These are phyloP conservation scores for Proctacanthus coquilletti DNA, from an alignment of 1,140 invertebrate genomes.

Conservation along the genomic window DNA sequence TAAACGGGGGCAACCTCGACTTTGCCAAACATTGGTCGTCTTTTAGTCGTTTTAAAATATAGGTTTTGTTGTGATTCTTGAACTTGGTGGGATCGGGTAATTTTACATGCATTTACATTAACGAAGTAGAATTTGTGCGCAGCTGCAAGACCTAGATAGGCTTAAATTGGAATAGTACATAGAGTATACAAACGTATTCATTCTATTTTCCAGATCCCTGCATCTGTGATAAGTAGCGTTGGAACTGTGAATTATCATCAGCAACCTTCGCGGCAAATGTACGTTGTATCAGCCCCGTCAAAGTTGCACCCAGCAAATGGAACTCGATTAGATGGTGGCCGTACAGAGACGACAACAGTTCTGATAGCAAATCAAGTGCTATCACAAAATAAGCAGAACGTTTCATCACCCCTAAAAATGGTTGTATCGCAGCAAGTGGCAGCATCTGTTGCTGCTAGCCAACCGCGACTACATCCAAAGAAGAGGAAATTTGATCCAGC, in stretches of 20 bases:
- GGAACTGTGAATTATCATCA: conserved; percentile 33
- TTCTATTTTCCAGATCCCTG: conserved; percentile 31
- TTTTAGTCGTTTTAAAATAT: no score
- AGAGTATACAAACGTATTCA: no score
- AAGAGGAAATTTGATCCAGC: conserved; percentile 77
- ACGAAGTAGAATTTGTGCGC: no score
- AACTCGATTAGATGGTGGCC: no score
- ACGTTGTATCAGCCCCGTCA: conserved; percentile 3
- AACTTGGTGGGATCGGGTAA: no score
- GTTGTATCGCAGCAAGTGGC: background rate
- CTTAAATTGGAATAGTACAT: no score
- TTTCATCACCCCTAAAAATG: conserved; percentile 8
- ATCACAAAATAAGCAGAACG: no score
- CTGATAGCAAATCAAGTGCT: conserved; percentile 23
- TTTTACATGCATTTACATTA: no score
- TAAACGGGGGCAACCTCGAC: no score
- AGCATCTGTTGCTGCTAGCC: background rate
- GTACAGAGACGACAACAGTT: conserved; percentile 16
- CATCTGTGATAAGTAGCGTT: conserved; percentile 36
- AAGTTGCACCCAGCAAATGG: background rate
- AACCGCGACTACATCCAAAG: conserved; percentile 60
- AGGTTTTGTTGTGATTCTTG: no score
- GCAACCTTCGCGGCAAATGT: conserved; percentile 14
- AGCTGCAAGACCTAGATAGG: no score
- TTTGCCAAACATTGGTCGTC: no score